Evolutionary conservation across 92 coral and sea anemone genomes (phyloP), one percentile per base, ranked within the genome.

Genomic region (Umimayanthus chanpuru): DNA sequence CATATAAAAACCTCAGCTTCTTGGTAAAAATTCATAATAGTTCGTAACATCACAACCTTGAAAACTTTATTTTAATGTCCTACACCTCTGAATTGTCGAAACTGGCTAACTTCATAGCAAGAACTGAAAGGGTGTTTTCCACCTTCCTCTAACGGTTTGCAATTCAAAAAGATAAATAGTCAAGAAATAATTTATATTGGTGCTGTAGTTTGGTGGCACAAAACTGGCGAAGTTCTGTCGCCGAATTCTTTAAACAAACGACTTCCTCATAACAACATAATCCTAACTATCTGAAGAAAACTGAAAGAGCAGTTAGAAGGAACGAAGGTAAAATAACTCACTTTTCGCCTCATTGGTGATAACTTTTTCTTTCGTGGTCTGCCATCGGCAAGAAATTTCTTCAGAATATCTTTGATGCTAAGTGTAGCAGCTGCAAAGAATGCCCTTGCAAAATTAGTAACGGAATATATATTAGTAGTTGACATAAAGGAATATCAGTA

Each of bases 381-480:
- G 15, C 99, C 99, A 78, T 97, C 97, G 80, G 90, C 87, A 36
- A 90, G 94, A 87, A 97, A 97, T 38, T 92, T 90, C 81, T 94
- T 96, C 85, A 97, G 88, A 80, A 94, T 94, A 18, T 97, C 99
- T 50, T 90, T 90, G 25, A 92, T 90, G 68, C 90, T 90, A 38
- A 94, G 40, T 12, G 96, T 53, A 20, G 93, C 80, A 32, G 89
- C 96, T 93, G 85, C 23, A 76, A 21, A 80, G 12, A 83, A 73
- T 73, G 39, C 5, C 58, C 58, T 2, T 28, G 76, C 6, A 29
- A 28, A 12, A 4, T 72, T 29, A 72, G 76, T 72, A 72, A 1
- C n/a, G 15, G 7, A 61, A 53, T 53, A 12, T 20, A 9, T 0
- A 18, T 20, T 11, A 20, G 4, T 53, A 53, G 58, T 47, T 47